Evolutionary conservation across 2,888 invertebrate species (phyloP).

Genomic region (Trisateles emortualis): DNA sequence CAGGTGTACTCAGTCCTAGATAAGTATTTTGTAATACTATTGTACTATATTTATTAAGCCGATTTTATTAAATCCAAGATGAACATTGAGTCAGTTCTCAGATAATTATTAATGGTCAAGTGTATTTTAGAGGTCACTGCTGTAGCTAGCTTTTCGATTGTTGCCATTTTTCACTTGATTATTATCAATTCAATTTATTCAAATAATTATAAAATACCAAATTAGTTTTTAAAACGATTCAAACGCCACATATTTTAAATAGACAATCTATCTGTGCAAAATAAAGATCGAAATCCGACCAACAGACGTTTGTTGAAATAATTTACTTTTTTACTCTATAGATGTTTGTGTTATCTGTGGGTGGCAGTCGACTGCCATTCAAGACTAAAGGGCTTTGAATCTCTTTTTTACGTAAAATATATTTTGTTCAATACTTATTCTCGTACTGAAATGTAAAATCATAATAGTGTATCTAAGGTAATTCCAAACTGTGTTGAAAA

Average conservation of each 20-base stretch:
- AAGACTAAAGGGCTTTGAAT: slow-evolving; percentile 18
- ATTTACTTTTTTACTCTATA: slow-evolving; percentile 8
- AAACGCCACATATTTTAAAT: not conserved
- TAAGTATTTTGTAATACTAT: no score
- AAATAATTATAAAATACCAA: no score
- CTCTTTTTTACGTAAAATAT: slow-evolving; percentile 28
- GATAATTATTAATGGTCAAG: no score
- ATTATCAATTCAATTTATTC: no score
- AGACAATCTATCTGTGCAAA: not conserved
- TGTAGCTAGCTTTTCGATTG: no score
- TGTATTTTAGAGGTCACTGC: no score
- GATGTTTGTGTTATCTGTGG: slow-evolving; percentile 23
- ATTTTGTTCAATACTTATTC: slow-evolving; percentile 11
- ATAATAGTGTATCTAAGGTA: slow-evolving; percentile 23
- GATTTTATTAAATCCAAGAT: no score
- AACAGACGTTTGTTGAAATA: not conserved
- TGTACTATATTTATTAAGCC: no score
- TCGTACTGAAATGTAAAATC: slow-evolving; percentile 48
- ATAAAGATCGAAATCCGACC: not conserved
- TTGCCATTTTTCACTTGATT: no score
- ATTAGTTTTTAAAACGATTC: no score
- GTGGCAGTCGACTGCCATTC: slow-evolving; percentile 20
- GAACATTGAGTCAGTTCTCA: no score
- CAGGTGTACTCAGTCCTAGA: no score
- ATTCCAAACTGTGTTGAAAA: slow-evolving; percentile 41